Base-by-base conservation (phyloP, 2,113 vertebrate species). In the Lampris megalopsis region DNA sequence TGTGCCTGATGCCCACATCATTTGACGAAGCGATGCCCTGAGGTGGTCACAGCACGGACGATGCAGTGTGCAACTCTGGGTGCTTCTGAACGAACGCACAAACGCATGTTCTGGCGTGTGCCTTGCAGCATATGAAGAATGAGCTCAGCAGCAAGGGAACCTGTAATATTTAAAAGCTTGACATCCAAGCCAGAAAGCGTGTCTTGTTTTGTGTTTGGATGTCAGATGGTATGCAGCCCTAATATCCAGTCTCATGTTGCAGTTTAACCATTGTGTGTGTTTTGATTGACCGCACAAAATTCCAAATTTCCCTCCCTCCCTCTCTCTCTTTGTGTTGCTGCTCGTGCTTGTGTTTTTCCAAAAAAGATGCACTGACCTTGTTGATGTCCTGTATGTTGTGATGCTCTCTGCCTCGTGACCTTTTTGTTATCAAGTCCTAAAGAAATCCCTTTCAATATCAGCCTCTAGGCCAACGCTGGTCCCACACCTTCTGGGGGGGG, bases 161-260 rank as follows among this genome's bases (percentile, higher is more conserved):
- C 59, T 85, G 72, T 84, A 92, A 90, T 90, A 89, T 90, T 92
- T 78, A 91, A 83, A 54, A 85, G 92, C 88, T 90, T 93, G 91
- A 78, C 71, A 93, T 67, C 53, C 68, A 86, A 92, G 71, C 65
- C 77, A 57, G 59, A 49, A 86, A 71, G 86, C 37, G 82, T 88
- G 89, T 77, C 78, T 65, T 49, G 1, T 13, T 81, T 89, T 75
- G 11, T 81, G 62, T 59, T n/a, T 71, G 66, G 52, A 63, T 65
- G 65, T 80, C 73, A 73, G 68, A 66, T 85, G 77, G 75, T 36
- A 57, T 63, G 70, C 43, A 71, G 68, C 60, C 64, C 9, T 56
- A 75, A 66, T 60, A 59, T 56, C 50, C 8, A 50, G 81, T 78
- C 48, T 75, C 68, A 57, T 75, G 59, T 68, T 82, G 43, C 59